A percentile compares a stretch with the other conserved stretches of the same genome.
phyloP scores from a whole-genome alignment of 2,113 vertebrate species.

The Ondatra zibethicus region DNA sequence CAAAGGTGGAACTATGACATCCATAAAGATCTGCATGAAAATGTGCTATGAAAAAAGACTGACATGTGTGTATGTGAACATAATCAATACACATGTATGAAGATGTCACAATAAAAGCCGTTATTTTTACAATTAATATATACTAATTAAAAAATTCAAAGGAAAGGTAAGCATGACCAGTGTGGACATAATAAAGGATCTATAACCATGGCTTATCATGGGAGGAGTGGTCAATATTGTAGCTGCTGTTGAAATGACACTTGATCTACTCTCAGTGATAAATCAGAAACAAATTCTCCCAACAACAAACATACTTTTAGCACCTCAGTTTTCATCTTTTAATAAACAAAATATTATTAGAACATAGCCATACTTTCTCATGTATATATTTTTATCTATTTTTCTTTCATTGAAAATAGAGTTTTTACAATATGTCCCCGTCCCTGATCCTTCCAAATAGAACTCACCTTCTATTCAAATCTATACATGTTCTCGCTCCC shows the following conservation, averaged over 20 bases:
- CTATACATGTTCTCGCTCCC: background rate
- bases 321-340: background rate
- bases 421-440: background rate
- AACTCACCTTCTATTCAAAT: background rate
- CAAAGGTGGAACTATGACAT: conserved; percentile 16
- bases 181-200: background rate
- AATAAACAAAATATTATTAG: background rate
- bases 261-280: background rate
- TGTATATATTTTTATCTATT: background rate
- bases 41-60: background rate
- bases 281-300: conserved; percentile 31
- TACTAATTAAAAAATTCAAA: background rate
- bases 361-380: background rate
- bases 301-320: background rate
- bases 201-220: background rate
- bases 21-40: background rate
- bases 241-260: background rate
- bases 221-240: background rate
- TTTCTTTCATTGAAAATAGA: background rate
- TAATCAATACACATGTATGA: background rate
- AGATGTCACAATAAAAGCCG: background rate
- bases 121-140: background rate
- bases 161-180: background rate
- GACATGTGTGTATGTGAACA: background rate
- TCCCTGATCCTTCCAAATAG: background rate